phyloP scores from a whole-genome alignment of 2,888 invertebrate genomes.

The Archips crataeganus region DNA sequence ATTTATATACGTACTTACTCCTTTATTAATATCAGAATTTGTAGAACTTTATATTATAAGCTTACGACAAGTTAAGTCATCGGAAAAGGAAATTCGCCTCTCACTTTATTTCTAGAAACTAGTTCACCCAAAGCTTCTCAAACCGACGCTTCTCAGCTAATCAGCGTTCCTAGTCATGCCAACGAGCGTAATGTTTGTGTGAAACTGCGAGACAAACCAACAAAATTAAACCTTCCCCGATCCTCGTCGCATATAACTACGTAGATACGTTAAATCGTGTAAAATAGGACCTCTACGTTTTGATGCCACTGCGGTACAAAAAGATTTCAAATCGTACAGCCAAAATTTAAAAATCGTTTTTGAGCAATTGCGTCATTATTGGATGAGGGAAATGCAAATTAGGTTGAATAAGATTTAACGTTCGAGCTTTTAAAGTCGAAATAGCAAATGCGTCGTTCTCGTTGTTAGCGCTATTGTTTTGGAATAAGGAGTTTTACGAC shows the following conservation, averaged over 20 bases:
- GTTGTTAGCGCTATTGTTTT: background rate
- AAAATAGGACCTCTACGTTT: background rate
- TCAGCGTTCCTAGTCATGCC: conserved; percentile 36
- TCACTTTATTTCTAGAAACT: conserved; percentile 17
- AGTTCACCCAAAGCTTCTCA: conserved; percentile 18
- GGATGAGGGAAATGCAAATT: background rate
- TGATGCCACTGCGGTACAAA: background rate
- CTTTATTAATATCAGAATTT: too few relatives aligned
- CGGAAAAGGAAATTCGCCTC: conserved; percentile 2
- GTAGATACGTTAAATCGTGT: background rate
- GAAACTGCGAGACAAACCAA: conserved; percentile 35
- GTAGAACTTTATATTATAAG: too few relatives aligned
- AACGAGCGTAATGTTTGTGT: conserved; percentile 35
- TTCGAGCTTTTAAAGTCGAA: background rate
- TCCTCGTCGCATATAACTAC: background rate
- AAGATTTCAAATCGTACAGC: background rate
- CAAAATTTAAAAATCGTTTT: background rate
- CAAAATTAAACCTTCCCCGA: conserved; percentile 26
- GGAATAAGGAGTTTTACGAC: background rate
- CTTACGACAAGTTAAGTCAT: background rate
- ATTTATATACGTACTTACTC: too few relatives aligned
- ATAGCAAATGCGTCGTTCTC: background rate
- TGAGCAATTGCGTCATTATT: too few relatives aligned
- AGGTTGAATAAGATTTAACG: background rate
- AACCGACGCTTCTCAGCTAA: conserved; percentile 33